phyloP scores from a whole-genome alignment of 2,888 invertebrate genomes.

The Pandemis corylana region DNA sequence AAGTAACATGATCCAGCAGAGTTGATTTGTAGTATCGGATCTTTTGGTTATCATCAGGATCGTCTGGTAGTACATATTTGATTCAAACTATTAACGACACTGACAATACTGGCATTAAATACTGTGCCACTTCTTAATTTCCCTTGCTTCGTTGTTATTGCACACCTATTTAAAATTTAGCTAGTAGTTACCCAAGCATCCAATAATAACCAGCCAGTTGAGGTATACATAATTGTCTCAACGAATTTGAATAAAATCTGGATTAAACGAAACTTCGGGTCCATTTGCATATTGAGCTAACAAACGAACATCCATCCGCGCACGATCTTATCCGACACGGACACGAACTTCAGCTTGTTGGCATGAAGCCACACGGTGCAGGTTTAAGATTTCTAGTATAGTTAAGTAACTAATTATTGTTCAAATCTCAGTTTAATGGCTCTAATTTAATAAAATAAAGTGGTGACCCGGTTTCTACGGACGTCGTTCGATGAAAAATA shows the following conservation, averaged over 20 bases:
- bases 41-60: too few relatives aligned
- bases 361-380: slow-evolving; percentile 25
- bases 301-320: slow-evolving; percentile 27
- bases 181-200: neutral
- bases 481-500: neutral
- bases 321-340: slow-evolving; percentile 30
- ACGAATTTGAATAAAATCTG: neutral
- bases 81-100: too few relatives aligned
- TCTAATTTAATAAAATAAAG: slow-evolving; percentile 31
- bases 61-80: too few relatives aligned
- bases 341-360: slow-evolving; percentile 28
- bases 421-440: slow-evolving; percentile 5
- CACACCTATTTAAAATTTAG: neutral
- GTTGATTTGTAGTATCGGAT: too few relatives aligned
- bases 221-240: neutral
- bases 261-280: slow-evolving; percentile 9
- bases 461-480: neutral
- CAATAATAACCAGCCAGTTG: neutral
- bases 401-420: slow-evolving; percentile 21
- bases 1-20: too few relatives aligned
- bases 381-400: slow-evolving; percentile 2
- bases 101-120: too few relatives aligned
- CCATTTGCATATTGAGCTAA: slow-evolving; percentile 37
- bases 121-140: too few relatives aligned
- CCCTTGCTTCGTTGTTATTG: too few relatives aligned